These are phyloP conservation scores for Hycleus phaleratus DNA, from an alignment of 1,140 invertebrate species.

Conservation along the genomic window DNA sequence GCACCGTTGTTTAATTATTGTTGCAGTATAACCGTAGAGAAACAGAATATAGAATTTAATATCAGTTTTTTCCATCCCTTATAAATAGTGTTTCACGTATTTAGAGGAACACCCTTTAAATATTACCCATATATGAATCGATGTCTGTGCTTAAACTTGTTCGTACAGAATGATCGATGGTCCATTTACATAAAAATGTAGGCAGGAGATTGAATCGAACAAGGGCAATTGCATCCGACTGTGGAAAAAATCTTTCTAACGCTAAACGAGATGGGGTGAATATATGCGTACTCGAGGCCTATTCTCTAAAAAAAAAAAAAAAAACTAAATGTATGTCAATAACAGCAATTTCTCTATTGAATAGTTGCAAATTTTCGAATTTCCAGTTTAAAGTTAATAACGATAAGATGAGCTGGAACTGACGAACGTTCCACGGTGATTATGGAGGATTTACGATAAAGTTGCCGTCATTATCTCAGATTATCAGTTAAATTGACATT, in stretches of 20 bases:
- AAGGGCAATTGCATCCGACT: conserved; percentile 16
- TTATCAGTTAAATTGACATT: too few relatives aligned
- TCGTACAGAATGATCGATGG: conserved; percentile 22
- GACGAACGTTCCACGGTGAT: too few relatives aligned
- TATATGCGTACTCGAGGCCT: too few relatives aligned
- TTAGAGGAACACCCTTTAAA: conserved; percentile 12
- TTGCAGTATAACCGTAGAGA: neutral
- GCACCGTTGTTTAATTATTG: neutral
- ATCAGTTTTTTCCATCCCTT: neutral
- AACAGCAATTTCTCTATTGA: too few relatives aligned
- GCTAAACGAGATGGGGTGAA: too few relatives aligned
- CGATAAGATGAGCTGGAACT: too few relatives aligned
- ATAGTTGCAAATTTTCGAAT: too few relatives aligned
- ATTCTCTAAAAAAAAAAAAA: too few relatives aligned
- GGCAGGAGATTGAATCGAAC: conserved; percentile 20
- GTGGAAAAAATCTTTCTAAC: neutral
- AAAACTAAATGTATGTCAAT: too few relatives aligned
- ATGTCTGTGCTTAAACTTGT: conserved; percentile 22
- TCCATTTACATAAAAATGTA: conserved; percentile 25
- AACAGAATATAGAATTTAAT: neutral
- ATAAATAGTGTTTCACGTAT: neutral
- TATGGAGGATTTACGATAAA: too few relatives aligned
- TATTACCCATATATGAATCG: conserved; percentile 17
- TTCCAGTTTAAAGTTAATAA: too few relatives aligned
- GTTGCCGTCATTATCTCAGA: too few relatives aligned